Conservation (phyloP, 2,797 vertebrate genomes). For the Fistularia commersonii region DNA sequence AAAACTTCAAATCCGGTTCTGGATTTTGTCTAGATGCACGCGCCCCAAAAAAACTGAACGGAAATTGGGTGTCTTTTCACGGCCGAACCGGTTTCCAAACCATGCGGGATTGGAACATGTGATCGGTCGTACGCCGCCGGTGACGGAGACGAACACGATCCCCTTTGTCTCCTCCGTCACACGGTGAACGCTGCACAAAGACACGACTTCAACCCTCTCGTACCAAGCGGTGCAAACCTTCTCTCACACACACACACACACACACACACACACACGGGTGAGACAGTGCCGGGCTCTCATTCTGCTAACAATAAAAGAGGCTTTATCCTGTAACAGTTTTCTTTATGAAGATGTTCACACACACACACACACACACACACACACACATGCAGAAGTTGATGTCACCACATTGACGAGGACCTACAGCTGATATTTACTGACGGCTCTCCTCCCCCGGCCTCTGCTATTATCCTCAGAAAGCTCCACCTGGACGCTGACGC, state of each 20-base stretch:
- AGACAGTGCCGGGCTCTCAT: conserved; percentile 52
- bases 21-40: no score
- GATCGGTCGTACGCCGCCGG: background rate
- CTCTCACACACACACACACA: background rate
- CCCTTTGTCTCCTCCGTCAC: background rate
- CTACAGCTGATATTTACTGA: no score
- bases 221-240: background rate
- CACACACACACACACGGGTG: conserved; percentile 1
- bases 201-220: background rate
- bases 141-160: background rate
- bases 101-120: no score
- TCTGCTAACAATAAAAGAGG: conserved; percentile 34
- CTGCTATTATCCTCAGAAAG: no score
- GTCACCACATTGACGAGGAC: background rate
- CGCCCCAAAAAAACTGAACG: no score
- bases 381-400: background rate
- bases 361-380: conserved; percentile 7
- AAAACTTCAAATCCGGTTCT: no score
- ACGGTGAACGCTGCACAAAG: no score
- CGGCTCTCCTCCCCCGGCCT: no score
- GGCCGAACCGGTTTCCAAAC: no score
- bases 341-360: conserved; percentile 3
- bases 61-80: no score
- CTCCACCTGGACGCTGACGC: no score
- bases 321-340: conserved; percentile 36